These are phyloP conservation scores for Tychaedon coryphoeus DNA, from an alignment of 2,113 vertebrate species.

Conservation along the genomic window DNA sequence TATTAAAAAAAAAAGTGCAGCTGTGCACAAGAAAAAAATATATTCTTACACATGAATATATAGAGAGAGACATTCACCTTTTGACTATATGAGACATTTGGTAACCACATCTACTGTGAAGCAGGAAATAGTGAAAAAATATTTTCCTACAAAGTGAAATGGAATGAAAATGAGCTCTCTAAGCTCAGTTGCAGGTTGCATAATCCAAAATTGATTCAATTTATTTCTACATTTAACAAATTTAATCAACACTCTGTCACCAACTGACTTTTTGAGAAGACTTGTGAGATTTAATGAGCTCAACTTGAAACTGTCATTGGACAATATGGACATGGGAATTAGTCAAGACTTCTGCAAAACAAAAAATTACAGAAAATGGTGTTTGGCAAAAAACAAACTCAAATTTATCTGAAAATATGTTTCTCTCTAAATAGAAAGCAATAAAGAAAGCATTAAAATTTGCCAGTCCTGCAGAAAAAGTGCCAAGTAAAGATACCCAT, in stretches of 20 bases:
- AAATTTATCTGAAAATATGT: not conserved
- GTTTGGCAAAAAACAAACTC: not conserved
- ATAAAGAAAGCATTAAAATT: not conserved
- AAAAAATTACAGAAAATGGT: not conserved
- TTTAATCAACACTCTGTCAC: conserved; percentile 11
- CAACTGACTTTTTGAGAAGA: not conserved
- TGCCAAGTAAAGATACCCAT: not conserved
- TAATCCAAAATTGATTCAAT: not conserved
- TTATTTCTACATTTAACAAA: not conserved
- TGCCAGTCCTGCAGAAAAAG: not conserved
- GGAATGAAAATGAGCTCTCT: not conserved
- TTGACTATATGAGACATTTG: not conserved
- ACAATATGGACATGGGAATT: not conserved
- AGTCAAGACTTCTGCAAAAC: not conserved
- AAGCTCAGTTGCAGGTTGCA: not conserved
- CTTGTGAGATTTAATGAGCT: conserved; percentile 1
- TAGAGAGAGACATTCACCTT: not conserved
- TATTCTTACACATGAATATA: not conserved
- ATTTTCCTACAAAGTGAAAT: not conserved
- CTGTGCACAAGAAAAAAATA: not conserved
- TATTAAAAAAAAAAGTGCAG: not conserved
- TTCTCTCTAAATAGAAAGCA: not conserved
- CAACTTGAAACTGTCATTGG: not conserved
- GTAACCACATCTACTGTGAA: not conserved
- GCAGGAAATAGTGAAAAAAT: not conserved